phyloP scores from a whole-genome alignment of 2,113 vertebrate genomes.

The Melanocharis versteri region DNA sequence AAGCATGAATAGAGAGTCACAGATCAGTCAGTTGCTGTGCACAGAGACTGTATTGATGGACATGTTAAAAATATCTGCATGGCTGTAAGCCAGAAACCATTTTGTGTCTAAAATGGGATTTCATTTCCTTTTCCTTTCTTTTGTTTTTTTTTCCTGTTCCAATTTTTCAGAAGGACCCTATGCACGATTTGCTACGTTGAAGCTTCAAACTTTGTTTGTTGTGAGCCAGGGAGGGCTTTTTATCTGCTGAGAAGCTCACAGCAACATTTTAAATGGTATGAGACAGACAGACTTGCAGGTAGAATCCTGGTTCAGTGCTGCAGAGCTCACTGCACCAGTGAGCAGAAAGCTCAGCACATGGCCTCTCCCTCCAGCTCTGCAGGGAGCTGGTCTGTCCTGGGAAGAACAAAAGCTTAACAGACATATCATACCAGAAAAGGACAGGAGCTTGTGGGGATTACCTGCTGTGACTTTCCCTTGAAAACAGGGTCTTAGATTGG shows the following conservation, averaged over 20 bases:
- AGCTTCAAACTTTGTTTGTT: not conserved
- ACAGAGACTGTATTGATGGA: conserved; percentile 30
- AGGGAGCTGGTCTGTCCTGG: not conserved
- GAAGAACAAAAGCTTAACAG: not conserved
- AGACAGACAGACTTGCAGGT: not conserved
- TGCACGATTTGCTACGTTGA: fast-evolving
- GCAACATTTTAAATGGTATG: not conserved
- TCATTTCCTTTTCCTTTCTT: conserved; percentile 37
- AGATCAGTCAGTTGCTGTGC: not conserved
- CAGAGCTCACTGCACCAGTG: not conserved
- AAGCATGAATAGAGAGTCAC: not conserved
- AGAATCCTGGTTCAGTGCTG: not conserved
- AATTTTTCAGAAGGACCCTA: not conserved
- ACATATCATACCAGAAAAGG: not conserved
- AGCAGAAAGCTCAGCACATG: not conserved
- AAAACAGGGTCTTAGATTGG: not conserved
- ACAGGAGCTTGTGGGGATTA: not conserved
- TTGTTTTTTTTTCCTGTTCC: not conserved
- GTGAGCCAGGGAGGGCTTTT: not conserved
- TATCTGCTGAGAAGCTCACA: not conserved
- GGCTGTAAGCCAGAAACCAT: conserved; percentile 37
- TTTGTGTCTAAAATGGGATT: conserved; percentile 22
- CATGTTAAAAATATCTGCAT: conserved; percentile 33
- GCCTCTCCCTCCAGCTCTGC: not conserved
- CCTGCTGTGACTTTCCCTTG: not conserved